Conservation (phyloP, 2,797 vertebrate species). For the Artibeus jamaicensis region DNA sequence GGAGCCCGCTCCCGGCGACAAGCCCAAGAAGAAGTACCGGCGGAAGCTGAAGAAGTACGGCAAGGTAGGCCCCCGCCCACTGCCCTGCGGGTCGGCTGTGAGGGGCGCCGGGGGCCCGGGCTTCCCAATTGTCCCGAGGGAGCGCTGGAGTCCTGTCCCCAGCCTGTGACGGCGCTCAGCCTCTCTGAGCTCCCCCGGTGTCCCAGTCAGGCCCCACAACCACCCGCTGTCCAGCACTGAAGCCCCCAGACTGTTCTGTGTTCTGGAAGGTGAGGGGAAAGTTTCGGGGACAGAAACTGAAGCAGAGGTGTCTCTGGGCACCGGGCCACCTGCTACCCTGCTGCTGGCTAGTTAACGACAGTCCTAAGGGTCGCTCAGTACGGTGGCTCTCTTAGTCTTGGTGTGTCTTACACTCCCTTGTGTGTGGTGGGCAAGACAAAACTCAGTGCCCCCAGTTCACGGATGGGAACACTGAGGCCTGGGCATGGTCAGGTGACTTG, state of each 20-base stretch:
- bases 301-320: neutral
- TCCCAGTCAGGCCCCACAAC: neutral
- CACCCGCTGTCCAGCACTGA: too few relatives aligned
- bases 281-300: too few relatives aligned
- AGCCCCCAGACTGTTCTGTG: accelerated
- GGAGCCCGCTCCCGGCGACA: slow-evolving; percentile 48
- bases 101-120: neutral
- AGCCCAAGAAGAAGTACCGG: slow-evolving; percentile 53
- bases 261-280: neutral
- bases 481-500: neutral
- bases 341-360: neutral
- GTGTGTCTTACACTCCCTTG: neutral
- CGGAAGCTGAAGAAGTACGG: slow-evolving; percentile 88
- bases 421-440: neutral
- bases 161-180: accelerated
- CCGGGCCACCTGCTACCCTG: accelerated
- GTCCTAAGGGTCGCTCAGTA: neutral
- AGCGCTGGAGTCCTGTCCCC: neutral
- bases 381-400: neutral
- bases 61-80: slow-evolving; percentile 83
- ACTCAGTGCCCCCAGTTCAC: neutral
- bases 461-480: neutral
- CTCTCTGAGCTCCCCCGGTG: neutral
- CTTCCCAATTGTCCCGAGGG: accelerated
- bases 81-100: neutral